These are phyloP conservation scores for Montifringilla adamsi DNA, from an alignment of 2,113 vertebrate species.

Conservation along the genomic window DNA sequence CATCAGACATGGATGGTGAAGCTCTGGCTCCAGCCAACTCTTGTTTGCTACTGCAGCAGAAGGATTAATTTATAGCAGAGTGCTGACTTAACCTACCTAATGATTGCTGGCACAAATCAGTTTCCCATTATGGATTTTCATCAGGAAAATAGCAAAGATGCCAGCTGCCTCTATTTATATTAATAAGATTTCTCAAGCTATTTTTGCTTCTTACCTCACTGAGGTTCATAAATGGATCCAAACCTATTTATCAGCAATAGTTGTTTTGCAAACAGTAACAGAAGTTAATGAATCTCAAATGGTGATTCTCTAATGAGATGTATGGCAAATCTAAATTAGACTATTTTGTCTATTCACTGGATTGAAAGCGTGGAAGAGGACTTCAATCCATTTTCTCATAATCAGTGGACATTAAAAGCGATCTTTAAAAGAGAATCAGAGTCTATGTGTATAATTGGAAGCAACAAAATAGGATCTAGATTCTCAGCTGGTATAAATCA, in stretches of 20 bases:
- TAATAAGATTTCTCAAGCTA: constrained; percentile 39
- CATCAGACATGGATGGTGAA: background rate
- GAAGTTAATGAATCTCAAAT: constrained; percentile 44
- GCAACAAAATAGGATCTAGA: background rate
- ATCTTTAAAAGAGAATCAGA: background rate
- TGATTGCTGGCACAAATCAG: constrained; percentile 27
- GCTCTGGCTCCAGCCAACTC: constrained; percentile 21
- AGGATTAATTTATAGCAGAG: constrained; percentile 30
- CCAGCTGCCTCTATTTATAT: constrained; percentile 53
- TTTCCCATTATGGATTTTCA: constrained; percentile 33
- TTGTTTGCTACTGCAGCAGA: background rate
- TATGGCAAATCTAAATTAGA: background rate
- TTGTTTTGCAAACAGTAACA: constrained; percentile 41
- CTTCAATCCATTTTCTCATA: background rate
- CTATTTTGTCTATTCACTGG: background rate
- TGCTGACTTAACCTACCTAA: constrained; percentile 41
- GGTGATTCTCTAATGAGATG: constrained; percentile 27
- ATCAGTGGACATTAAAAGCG: background rate
- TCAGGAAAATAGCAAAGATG: constrained; percentile 24
- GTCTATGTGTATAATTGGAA: background rate
- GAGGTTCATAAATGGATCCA: constrained; percentile 19
- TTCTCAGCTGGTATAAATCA: constrained; percentile 2
- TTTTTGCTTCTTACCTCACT: constrained; percentile 25
- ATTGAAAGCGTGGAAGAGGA: background rate
- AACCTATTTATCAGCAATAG: constrained; percentile 5